A percentile compares a stretch with the other conserved stretches of the same genome.
Evolutionary conservation across 2,113 vertebrate genomes (phyloP).

Genomic region (Accipiter virgatus): DNA sequence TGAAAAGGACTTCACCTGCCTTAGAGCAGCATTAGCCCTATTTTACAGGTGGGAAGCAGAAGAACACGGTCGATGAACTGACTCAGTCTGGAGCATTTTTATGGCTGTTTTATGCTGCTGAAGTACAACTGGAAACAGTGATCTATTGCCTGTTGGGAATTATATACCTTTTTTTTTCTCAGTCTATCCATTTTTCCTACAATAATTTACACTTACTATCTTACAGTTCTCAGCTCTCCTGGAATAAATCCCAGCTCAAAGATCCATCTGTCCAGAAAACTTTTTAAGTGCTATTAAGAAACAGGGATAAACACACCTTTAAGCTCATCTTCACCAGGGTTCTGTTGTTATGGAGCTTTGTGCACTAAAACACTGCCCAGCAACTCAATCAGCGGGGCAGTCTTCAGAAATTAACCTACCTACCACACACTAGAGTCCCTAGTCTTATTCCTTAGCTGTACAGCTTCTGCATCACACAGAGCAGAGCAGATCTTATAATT

Average conservation of each 20-base stretch:
- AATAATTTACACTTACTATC: neutral
- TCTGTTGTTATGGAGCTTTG: neutral
- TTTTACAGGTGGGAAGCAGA: neutral
- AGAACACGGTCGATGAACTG: neutral
- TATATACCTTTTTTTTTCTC: neutral
- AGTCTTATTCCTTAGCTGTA: neutral
- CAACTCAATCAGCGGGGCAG: neutral
- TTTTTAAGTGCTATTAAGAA: neutral
- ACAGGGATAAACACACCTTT: neutral
- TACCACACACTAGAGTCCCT: neutral
- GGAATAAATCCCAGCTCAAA: neutral
- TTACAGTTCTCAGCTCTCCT: neutral
- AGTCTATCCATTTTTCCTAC: neutral
- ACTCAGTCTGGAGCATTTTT: neutral
- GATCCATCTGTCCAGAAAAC: neutral
- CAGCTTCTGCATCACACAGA: neutral
- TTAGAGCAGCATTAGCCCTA: neutral
- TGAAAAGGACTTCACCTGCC: neutral
- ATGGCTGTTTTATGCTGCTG: neutral
- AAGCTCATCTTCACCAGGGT: neutral
- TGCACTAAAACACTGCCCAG: neutral
- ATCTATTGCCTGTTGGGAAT: neutral
- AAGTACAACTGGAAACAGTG: neutral
- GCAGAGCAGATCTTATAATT: neutral
- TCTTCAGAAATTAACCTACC: neutral